A percentile compares a stretch with the other conserved stretches of the same genome.
phyloP scores from a whole-genome alignment of 1,140 invertebrate genomes.

The Trichomalopsis sarcophagae region DNA sequence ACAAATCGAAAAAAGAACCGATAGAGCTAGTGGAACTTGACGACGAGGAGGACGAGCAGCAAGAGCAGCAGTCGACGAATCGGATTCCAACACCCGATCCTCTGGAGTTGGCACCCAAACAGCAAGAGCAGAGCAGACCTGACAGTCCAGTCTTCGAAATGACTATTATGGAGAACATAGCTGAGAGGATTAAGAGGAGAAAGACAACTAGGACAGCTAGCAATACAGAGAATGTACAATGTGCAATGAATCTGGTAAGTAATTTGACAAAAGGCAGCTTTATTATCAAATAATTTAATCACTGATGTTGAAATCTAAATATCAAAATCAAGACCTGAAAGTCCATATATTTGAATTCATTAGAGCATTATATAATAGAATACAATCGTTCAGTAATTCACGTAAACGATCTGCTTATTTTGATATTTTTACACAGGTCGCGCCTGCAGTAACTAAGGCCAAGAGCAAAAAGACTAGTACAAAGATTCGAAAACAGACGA shows the following conservation, averaged over 20 bases:
- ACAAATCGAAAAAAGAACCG: neutral
- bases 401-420: neutral
- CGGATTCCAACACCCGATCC: conserved; percentile 29
- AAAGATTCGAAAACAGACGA: conserved; percentile 1
- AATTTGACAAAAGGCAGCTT: neutral
- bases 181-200: conserved; percentile 70
- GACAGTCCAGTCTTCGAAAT: conserved; percentile 41
- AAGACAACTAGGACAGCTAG: conserved; percentile 57
- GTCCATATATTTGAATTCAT: neutral
- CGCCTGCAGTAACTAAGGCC: neutral
- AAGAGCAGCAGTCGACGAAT: neutral
- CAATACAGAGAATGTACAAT: conserved; percentile 40
- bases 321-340: neutral
- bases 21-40: conserved; percentile 38
- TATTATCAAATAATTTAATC: neutral
- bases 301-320: neutral
- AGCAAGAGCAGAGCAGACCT: conserved; percentile 2
- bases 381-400: no score
- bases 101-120: conserved; percentile 23
- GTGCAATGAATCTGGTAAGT: conserved; percentile 42
- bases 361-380: no score
- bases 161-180: conserved; percentile 67
- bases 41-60: conserved; percentile 21
- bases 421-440: neutral
- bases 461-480: conserved; percentile 39